These are phyloP conservation scores for Monopis laevigella DNA, from an alignment of 2,888 invertebrate species.

Conservation along the genomic window DNA sequence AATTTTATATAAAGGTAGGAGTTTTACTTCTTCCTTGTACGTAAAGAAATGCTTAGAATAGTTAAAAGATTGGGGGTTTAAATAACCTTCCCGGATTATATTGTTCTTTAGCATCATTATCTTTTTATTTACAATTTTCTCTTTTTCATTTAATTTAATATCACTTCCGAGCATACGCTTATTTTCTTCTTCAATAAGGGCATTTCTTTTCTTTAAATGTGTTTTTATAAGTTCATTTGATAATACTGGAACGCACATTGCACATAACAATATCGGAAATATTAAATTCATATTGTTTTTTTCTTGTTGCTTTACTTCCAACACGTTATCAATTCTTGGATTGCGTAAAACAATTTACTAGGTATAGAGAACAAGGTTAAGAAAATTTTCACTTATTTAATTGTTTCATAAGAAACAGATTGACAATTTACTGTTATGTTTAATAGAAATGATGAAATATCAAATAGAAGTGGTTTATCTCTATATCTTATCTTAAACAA, in stretches of 20 bases:
- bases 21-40: constrained; percentile 66
- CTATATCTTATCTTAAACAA: too few relatives aligned
- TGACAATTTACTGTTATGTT: too few relatives aligned
- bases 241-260: not conserved
- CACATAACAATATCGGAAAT: not conserved
- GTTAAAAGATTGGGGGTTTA: constrained; percentile 59
- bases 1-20: constrained; percentile 70
- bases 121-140: constrained; percentile 62
- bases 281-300: not conserved
- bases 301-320: too few relatives aligned
- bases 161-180: constrained; percentile 59
- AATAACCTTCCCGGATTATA: constrained; percentile 56
- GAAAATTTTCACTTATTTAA: too few relatives aligned
- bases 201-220: constrained; percentile 28
- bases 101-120: constrained; percentile 65
- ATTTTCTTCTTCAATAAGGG: constrained; percentile 55
- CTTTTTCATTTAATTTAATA: constrained; percentile 54
- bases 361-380: too few relatives aligned
- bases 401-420: too few relatives aligned
- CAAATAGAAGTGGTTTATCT: too few relatives aligned
- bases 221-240: not conserved
- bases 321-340: too few relatives aligned
- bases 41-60: constrained; percentile 74
- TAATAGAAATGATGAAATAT: too few relatives aligned
- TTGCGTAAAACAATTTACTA: too few relatives aligned